A percentile compares a stretch with the other conserved stretches of the same genome.
These are phyloP conservation scores for Ispidina lecontei DNA, from an alignment of 2,797 vertebrate genomes.

Conservation along the genomic window DNA sequence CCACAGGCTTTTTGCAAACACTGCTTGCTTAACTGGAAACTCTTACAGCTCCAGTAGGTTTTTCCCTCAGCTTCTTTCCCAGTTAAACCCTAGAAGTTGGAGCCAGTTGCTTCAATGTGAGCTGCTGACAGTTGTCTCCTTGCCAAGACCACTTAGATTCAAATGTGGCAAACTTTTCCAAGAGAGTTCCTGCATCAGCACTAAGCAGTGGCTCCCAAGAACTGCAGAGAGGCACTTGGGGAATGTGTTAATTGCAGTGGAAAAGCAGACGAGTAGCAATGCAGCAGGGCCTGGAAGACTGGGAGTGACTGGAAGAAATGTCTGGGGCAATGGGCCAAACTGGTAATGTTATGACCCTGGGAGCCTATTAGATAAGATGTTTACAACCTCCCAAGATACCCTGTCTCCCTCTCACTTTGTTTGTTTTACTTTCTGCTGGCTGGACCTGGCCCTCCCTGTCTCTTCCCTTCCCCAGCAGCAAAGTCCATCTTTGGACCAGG, in stretches of 20 bases:
- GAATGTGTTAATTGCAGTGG: neutral
- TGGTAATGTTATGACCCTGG: neutral
- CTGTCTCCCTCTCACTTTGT: neutral
- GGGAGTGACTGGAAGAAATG: neutral
- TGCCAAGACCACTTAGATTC: neutral
- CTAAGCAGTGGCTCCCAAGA: neutral
- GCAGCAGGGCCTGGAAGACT: neutral
- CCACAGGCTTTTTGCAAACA: neutral
- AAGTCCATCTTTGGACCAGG: neutral
- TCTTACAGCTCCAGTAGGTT: neutral
- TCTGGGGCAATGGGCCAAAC: neutral
- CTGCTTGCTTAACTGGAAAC: neutral
- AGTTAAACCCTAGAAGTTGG: neutral
- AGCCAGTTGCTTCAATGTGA: neutral
- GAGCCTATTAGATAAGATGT: neutral
- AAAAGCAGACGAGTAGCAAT: neutral
- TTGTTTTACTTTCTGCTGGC: neutral
- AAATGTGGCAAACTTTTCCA: neutral
- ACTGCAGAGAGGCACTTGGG: neutral
- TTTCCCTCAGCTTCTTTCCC: neutral
- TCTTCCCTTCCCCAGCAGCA: neutral
- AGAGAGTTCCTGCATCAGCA: neutral
- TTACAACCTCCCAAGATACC: neutral
- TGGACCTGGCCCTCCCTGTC: neutral
- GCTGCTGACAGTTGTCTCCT: neutral